phyloP scores from a whole-genome alignment of 2,113 vertebrate genomes.

The Cathartes aura region DNA sequence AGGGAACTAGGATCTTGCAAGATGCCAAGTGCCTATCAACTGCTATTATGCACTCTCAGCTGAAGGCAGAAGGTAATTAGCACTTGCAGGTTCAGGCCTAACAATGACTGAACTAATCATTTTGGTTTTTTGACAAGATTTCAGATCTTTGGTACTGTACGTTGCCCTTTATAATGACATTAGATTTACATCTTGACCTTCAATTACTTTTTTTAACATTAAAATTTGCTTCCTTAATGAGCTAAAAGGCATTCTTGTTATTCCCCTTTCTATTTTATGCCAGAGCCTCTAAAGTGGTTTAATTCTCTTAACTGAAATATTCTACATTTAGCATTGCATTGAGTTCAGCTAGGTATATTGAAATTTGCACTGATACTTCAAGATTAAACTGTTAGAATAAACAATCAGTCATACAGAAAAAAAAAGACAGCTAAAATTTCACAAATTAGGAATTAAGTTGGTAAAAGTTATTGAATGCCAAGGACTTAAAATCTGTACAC shows the following conservation, averaged over 20 bases:
- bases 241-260: neutral
- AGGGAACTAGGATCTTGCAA: neutral
- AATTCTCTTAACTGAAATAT: neutral
- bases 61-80: constrained; percentile 18
- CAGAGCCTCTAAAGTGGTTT: neutral
- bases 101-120: neutral
- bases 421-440: neutral
- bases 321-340: neutral
- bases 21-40: neutral
- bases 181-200: neutral
- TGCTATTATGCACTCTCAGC: neutral
- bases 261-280: neutral
- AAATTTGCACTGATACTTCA: neutral
- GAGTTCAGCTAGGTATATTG: neutral
- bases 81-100: neutral
- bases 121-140: neutral
- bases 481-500: neutral
- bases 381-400: neutral
- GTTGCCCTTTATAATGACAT: neutral
- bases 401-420: neutral
- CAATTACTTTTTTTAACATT: neutral
- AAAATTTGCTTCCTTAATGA: neutral
- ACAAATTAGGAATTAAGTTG: neutral
- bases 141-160: neutral
- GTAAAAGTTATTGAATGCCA: neutral